Evolutionary conservation across 2,888 invertebrate species (phyloP).

Genomic region (Heliothis peltigera): DNA sequence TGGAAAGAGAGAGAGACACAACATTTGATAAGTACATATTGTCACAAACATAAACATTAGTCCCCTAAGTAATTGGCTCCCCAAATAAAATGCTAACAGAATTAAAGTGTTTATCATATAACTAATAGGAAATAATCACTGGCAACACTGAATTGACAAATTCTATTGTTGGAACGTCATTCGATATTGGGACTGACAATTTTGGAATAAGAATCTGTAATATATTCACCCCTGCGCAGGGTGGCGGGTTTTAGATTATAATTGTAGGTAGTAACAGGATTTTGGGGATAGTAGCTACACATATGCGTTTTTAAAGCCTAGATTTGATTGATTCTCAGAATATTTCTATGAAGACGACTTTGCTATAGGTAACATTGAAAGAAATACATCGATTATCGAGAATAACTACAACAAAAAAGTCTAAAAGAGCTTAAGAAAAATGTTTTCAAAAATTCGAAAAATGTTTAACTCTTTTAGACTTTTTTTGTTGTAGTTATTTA

Average conservation of each 20-base stretch:
- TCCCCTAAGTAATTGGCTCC: slow-evolving; percentile 48
- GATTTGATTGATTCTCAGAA: neutral
- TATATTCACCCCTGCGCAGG: slow-evolving; percentile 83
- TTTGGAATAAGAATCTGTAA: slow-evolving; percentile 86
- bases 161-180: slow-evolving; percentile 81
- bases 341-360: too few species aligned
- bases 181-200: slow-evolving; percentile 86
- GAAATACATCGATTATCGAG: too few species aligned
- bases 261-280: slow-evolving; percentile 27
- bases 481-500: too few species aligned
- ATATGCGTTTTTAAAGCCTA: neutral
- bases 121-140: slow-evolving; percentile 86
- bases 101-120: slow-evolving; percentile 70
- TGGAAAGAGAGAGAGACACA: too few species aligned
- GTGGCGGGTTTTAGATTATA: slow-evolving; percentile 51
- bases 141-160: slow-evolving; percentile 78
- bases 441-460: too few species aligned
- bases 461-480: too few species aligned
- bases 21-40: neutral
- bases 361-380: too few species aligned
- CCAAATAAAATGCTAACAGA: slow-evolving; percentile 44
- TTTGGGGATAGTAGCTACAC: slow-evolving; percentile 54
- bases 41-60: neutral
- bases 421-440: too few species aligned
- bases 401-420: too few species aligned